A percentile compares a stretch with the other conserved stretches of the same genome.
Evolutionary conservation across 2,113 vertebrate genomes (phyloP).

Genomic region (Octodon degus): DNA sequence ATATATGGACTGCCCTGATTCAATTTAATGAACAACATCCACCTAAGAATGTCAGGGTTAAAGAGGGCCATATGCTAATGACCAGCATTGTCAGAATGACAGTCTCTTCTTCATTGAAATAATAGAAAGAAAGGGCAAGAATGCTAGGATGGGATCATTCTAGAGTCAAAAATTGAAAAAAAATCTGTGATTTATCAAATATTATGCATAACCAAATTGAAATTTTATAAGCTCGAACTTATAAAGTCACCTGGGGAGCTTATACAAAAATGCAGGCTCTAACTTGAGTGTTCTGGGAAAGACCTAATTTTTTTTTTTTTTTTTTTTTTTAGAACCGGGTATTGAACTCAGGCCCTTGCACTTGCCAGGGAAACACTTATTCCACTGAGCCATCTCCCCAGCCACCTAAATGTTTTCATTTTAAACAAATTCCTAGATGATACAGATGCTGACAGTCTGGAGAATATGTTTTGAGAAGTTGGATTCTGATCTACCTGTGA

Average conservation of each 20-base stretch:
- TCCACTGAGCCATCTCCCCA: too few relatives aligned
- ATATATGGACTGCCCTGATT: constrained; percentile 77
- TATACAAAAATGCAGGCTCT: background rate
- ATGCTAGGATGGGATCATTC: background rate
- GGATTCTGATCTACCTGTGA: background rate
- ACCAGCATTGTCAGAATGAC: background rate
- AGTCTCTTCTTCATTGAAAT: constrained; percentile 25
- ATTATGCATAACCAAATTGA: background rate
- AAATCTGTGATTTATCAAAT: background rate
- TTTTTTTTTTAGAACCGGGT: too few relatives aligned
- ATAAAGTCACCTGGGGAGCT: background rate
- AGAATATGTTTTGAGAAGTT: background rate
- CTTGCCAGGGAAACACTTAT: too few relatives aligned
- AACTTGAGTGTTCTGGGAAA: background rate
- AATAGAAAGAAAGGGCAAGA: constrained; percentile 42
- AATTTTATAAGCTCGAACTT: background rate
- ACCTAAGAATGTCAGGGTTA: constrained; percentile 73
- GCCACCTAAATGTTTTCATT: background rate
- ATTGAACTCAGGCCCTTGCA: too few relatives aligned
- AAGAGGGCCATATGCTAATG: constrained; percentile 64
- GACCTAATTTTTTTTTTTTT: too few relatives aligned
- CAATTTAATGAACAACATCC: constrained; percentile 76
- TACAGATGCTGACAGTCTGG: background rate
- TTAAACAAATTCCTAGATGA: background rate
- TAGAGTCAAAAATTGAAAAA: constrained; percentile 4